Evolutionary conservation across 2,888 invertebrate species (phyloP).

Genomic region (Athalia rosae): DNA sequence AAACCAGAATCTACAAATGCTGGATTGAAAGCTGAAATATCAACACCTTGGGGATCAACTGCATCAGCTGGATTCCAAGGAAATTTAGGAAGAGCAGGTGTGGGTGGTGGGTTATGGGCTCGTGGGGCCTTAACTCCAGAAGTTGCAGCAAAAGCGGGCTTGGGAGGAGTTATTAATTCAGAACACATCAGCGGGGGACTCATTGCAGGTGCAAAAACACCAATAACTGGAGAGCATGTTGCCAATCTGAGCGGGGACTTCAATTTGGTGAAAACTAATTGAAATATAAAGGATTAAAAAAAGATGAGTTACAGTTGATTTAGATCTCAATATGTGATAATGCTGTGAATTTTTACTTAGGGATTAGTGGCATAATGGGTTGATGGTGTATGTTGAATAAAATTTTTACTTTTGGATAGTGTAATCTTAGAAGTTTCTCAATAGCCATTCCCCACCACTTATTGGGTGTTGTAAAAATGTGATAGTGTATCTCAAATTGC

Average conservation of each 20-base stretch:
- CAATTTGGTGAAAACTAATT: background rate
- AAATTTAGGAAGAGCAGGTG: constrained; percentile 12
- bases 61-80: constrained; percentile 31
- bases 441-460: background rate
- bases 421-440: background rate
- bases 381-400: background rate
- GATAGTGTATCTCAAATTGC: constrained; percentile 27
- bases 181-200: constrained; percentile 7
- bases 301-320: background rate
- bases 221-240: constrained; percentile 26
- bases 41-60: constrained; percentile 28
- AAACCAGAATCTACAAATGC: constrained; percentile 1
- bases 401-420: background rate
- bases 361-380: background rate
- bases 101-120: constrained; percentile 38
- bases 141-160: constrained; percentile 38
- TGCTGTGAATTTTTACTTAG: constrained; percentile 9
- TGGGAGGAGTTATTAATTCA: constrained; percentile 16
- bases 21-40: constrained; percentile 22
- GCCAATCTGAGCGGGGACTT: constrained; percentile 5
- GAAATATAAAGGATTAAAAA: background rate
- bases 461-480: constrained; percentile 9
- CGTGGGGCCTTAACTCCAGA: constrained; percentile 32
- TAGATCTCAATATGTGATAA: background rate
- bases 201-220: constrained; percentile 27